These are phyloP conservation scores for Trypoxylus dichotomus DNA, from an alignment of 1,140 invertebrate species.

Conservation along the genomic window DNA sequence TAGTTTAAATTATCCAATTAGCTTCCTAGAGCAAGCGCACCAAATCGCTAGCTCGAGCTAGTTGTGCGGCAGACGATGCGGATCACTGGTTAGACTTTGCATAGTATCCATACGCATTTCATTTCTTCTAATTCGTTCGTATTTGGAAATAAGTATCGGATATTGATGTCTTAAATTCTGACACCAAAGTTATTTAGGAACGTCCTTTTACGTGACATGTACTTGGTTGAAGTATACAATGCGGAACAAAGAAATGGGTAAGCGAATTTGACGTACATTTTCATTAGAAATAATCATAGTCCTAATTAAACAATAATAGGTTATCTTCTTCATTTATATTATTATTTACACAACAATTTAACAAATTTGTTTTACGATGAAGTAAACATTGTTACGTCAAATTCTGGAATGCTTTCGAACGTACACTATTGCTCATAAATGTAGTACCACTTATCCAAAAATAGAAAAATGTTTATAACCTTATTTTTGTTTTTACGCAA, in stretches of 20 bases:
- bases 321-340: too few species aligned
- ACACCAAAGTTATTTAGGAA: not conserved
- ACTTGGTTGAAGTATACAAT: not conserved
- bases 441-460: too few species aligned
- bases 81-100: not conserved
- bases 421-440: too few species aligned
- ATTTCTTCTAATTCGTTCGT: not conserved
- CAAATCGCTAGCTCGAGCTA: not conserved
- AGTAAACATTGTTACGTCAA: too few species aligned
- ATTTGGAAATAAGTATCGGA: not conserved
- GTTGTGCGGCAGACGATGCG: not conserved
- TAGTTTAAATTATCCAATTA: not conserved
- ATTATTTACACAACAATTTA: too few species aligned
- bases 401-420: too few species aligned
- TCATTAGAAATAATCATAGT: too few species aligned
- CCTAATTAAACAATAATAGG: too few species aligned
- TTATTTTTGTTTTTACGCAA: too few species aligned
- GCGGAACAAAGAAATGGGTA: not conserved
- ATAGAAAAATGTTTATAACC: too few species aligned
- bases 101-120: not conserved
- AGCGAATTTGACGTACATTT: too few species aligned
- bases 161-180: not conserved
- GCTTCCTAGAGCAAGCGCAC: not conserved
- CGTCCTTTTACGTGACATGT: not conserved
- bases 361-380: too few species aligned